These are phyloP conservation scores for Cantharis lateralis DNA, from an alignment of 2,888 invertebrate species.

Conservation along the genomic window DNA sequence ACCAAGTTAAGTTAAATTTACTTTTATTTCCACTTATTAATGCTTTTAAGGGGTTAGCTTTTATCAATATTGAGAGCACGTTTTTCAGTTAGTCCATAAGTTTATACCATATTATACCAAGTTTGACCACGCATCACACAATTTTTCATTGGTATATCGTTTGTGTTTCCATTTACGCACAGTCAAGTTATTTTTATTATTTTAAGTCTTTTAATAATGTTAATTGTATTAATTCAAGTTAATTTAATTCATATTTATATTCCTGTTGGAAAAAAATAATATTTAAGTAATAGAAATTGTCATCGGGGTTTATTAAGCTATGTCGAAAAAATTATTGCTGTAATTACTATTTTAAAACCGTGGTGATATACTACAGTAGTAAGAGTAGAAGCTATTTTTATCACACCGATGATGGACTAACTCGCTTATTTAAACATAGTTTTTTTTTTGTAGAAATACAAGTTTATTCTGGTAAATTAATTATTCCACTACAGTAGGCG, in stretches of 20 bases:
- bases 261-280: background rate
- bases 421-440: background rate
- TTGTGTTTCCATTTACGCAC: background rate
- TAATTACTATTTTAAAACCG: background rate
- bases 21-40: background rate
- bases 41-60: background rate
- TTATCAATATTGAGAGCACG: background rate
- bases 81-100: background rate
- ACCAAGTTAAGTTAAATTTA: background rate
- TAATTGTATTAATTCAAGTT: background rate
- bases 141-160: background rate
- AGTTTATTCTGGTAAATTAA: background rate
- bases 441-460: background rate
- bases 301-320: background rate
- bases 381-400: background rate
- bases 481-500: background rate
- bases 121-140: background rate
- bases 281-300: background rate
- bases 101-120: background rate
- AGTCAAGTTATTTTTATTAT: background rate
- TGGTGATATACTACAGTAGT: background rate
- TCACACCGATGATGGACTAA: background rate
- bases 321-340: background rate
- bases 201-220: background rate
- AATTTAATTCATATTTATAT: background rate